Base-by-base conservation (phyloP, 2,113 vertebrate genomes). In the Tiliqua scincoides region DNA sequence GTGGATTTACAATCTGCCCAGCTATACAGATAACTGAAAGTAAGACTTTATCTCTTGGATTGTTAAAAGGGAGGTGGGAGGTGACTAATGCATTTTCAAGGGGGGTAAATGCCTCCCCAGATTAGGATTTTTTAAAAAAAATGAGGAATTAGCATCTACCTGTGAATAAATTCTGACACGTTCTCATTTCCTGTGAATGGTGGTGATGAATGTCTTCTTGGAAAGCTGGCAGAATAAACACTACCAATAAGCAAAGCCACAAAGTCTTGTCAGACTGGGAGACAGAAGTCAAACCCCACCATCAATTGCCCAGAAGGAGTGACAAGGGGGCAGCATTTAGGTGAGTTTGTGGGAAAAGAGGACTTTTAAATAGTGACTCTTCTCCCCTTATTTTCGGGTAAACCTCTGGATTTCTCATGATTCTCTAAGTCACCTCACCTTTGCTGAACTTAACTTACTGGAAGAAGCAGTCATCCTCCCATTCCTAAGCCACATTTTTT, bases 401-500 rank as follows among this genome's bases (percentile, higher is more conserved):
- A 73, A 73, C 54, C 23, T 5, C 21, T 17, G 8, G 12, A 37
- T 81, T 81, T 43, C 73, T 86, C 78, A 57, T 30, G 6, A 43
- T 79, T 87, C 78, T 0, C 2, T 48, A 0, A 92, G 71, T 83
- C 84, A 89, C 65, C 48, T 88, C 63, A 81, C 63, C 84, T 82
- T 73, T 57, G n/a, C 75, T 78, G 86, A 90, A 77, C 79, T 61
- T 83, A 82, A 37, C 79, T 88, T 86, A 7, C 92, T 74, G 90
- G 93, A 93, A 89, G 35, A 12, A 73, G 20, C 8, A 0, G 72
- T 52, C 82, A 61, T 76, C 84, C 92, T 94, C 93, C 89, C 85
- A 92, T 7, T 0, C 74, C 79, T 81, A 63, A 79, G 23, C 91
- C 88, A 84, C 92, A 88, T 17, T 91, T 92, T 95, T 61, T 94